Evolutionary conservation across 2,797 vertebrate species (phyloP).

Genomic region (Scolopax rusticola): DNA sequence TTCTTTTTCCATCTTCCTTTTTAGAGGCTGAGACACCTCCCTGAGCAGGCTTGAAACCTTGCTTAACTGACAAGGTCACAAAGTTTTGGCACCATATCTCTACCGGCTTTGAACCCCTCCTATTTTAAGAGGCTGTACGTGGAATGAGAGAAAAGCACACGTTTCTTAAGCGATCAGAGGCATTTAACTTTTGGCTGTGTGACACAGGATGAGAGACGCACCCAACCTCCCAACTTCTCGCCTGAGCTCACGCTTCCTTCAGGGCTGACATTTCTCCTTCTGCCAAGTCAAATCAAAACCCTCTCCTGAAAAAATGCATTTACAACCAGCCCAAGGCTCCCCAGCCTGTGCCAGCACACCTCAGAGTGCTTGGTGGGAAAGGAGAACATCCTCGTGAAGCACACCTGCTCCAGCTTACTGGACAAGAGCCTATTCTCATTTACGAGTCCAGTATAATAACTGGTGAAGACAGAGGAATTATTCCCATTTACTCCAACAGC

Average conservation of each 20-base stretch:
- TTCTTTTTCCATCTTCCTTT: not conserved
- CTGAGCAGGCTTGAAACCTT: not conserved
- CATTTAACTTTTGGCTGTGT: slow-evolving; percentile 31
- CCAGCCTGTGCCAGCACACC: not conserved
- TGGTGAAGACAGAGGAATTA: not conserved
- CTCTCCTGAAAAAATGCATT: not conserved
- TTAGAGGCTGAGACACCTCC: not conserved
- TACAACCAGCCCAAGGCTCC: not conserved
- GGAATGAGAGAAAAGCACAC: not conserved
- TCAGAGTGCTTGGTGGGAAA: not conserved
- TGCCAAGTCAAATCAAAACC: slow-evolving; percentile 53
- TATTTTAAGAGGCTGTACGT: accelerated
- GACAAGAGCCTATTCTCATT: not conserved
- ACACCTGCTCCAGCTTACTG: not conserved
- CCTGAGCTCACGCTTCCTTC: slow-evolving; percentile 16
- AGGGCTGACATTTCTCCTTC: slow-evolving; percentile 54
- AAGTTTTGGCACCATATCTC: accelerated
- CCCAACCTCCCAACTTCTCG: slow-evolving; percentile 32
- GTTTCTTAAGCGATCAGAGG: not conserved
- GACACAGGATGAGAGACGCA: not conserved
- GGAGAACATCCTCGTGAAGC: not conserved
- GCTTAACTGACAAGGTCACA: not conserved
- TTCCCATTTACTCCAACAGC: accelerated
- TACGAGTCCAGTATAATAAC: not conserved
- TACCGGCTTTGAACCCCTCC: not conserved